A percentile compares a stretch with the other conserved stretches of the same genome.
phyloP scores from a whole-genome alignment of 1,140 invertebrate genomes.

The Leptopilina clavipes region DNA sequence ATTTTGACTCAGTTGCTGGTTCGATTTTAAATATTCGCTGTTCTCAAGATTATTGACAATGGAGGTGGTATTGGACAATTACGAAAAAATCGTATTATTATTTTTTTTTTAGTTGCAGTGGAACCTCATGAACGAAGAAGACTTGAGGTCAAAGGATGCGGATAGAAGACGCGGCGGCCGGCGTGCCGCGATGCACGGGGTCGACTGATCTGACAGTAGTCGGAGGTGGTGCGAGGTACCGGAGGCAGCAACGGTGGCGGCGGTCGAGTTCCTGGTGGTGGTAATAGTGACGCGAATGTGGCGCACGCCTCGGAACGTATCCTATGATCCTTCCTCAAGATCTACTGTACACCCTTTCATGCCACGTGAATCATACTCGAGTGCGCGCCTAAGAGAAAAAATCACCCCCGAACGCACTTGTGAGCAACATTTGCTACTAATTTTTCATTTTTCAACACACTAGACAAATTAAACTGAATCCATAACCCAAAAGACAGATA shows the following conservation, averaged over 20 bases:
- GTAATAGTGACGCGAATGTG: constrained; percentile 38
- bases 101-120: not conserved
- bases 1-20: not conserved
- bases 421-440: too few species aligned
- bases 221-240: constrained; percentile 58
- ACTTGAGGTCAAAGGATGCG: constrained; percentile 25
- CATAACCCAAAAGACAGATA: too few species aligned
- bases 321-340: constrained; percentile 28
- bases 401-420: too few species aligned
- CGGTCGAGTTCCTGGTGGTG: constrained; percentile 50
- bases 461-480: too few species aligned
- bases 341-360: constrained; percentile 10
- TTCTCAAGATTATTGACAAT: too few species aligned
- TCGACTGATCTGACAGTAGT: constrained; percentile 72
- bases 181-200: constrained; percentile 75
- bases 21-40: not conserved
- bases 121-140: constrained; percentile 12
- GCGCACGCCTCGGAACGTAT: constrained; percentile 62
- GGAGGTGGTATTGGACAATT: too few species aligned
- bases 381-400: not conserved
- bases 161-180: constrained; percentile 67
- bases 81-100: too few species aligned
- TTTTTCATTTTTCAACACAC: too few species aligned
- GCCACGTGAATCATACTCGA: constrained; percentile 15
- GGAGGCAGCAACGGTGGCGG: constrained; percentile 53